phyloP scores from a whole-genome alignment of 2,797 vertebrate species.

The Poecilia gillii region DNA sequence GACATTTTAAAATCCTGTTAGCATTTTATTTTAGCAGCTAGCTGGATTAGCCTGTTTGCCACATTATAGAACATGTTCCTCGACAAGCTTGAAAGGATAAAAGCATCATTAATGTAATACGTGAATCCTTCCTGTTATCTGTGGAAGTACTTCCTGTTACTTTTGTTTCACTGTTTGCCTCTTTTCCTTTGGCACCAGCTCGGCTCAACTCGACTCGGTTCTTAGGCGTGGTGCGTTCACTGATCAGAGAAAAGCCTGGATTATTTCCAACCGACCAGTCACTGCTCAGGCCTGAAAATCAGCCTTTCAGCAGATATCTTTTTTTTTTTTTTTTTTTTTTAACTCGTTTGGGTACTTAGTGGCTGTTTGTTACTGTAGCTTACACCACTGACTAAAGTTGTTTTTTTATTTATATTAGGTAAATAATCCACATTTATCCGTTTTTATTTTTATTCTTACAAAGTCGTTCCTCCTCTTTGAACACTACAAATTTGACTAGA shows the following conservation, averaged over 20 bases:
- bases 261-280: neutral
- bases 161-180: neutral
- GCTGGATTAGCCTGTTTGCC: neutral
- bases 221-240: neutral
- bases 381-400: constrained; percentile 1
- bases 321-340: too few species aligned
- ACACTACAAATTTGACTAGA: constrained; percentile 27
- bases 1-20: neutral
- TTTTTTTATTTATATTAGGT: constrained; percentile 4
- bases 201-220: neutral
- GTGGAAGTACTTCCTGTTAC: neutral
- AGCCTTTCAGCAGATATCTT: neutral
- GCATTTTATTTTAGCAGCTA: neutral
- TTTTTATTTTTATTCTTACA: neutral
- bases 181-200: neutral
- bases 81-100: neutral
- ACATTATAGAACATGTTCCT: neutral
- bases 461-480: constrained; percentile 4
- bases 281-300: neutral
- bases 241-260: neutral
- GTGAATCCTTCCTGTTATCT: neutral
- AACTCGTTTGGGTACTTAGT: neutral
- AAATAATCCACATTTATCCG: constrained; percentile 11
- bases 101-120: neutral
- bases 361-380: neutral